Conservation (phyloP, 2,888 invertebrate species). For the Caenorhabditis zanzibari region DNA sequence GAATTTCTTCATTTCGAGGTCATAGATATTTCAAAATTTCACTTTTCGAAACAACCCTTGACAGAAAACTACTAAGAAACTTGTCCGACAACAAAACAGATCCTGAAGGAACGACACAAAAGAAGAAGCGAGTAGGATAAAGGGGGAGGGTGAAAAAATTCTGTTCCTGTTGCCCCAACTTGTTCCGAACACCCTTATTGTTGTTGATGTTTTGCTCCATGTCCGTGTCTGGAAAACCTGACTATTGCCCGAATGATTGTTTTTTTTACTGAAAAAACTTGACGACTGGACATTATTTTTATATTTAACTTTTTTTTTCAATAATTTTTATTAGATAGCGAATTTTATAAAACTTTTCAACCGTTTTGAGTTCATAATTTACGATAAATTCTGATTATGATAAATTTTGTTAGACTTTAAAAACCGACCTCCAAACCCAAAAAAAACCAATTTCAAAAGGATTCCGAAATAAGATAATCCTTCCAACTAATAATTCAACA, state of each 20-base stretch:
- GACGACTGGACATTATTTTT: conserved; percentile 42
- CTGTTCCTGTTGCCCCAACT: conserved; percentile 46
- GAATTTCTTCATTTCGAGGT: neutral
- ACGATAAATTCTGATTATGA: too few relatives aligned
- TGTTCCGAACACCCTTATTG: conserved; percentile 50
- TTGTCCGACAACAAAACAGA: conserved; percentile 45
- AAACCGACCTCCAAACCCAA: too few relatives aligned
- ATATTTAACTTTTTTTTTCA: conserved; percentile 29
- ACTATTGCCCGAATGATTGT: conserved; percentile 57
- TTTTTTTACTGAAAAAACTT: conserved; percentile 43
- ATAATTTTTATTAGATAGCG: conserved; percentile 16
- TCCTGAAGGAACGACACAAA: conserved; percentile 31
- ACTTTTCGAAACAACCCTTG: neutral
- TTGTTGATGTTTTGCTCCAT: conserved; percentile 62
- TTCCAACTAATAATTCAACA: too few relatives aligned
- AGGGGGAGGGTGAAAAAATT: conserved; percentile 5
- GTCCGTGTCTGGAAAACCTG: conserved; percentile 48
- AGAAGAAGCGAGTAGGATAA: conserved; percentile 18
- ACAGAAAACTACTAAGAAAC: conserved; percentile 52
- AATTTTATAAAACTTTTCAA: conserved; percentile 25
- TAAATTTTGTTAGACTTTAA: too few relatives aligned
- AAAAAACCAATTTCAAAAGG: too few relatives aligned
- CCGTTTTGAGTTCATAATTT: too few relatives aligned
- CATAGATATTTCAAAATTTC: conserved; percentile 7
- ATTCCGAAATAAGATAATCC: too few relatives aligned